Percentiles rank a stretch among this genome's conserved stretches.
Evolutionary conservation across 2,113 vertebrate genomes (phyloP).

Genomic region (Pelvicachromis taeniatus): DNA sequence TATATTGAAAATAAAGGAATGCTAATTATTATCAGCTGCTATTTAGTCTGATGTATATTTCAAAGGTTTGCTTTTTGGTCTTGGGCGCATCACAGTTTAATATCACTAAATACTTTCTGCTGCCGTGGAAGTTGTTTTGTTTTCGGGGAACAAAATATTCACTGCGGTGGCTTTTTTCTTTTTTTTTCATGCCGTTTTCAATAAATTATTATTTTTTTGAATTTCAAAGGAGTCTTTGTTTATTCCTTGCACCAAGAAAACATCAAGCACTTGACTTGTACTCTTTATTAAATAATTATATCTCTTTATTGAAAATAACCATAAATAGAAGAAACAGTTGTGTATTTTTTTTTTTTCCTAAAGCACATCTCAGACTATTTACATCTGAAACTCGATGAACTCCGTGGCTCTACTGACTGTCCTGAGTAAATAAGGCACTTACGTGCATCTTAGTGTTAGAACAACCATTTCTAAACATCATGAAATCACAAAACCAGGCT

Average conservation of each 20-base stretch:
- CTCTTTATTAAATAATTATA: background rate
- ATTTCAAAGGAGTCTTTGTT: background rate
- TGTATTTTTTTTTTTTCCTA: background rate
- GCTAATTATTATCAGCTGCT: slow-evolving; percentile 13
- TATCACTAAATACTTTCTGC: slow-evolving; percentile 1
- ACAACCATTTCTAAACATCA: background rate
- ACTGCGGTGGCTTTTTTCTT: background rate
- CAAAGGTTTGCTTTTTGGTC: slow-evolving; percentile 15
- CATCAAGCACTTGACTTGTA: background rate
- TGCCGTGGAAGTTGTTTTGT: background rate
- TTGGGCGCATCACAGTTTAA: background rate
- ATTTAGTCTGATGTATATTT: background rate
- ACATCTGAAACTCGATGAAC: slow-evolving; percentile 1
- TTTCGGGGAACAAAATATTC: background rate
- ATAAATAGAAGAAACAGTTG: background rate
- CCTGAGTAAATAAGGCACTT: background rate
- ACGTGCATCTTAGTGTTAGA: background rate
- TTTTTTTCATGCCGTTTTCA: background rate
- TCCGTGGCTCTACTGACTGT: background rate
- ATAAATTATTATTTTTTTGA: slow-evolving; percentile 3
- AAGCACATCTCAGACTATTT: slow-evolving; percentile 9
- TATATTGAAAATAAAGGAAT: slow-evolving; percentile 34
- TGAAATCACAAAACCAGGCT: background rate
- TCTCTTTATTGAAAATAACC: slow-evolving; percentile 18
- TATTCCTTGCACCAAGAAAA: background rate